Conservation (phyloP, 2,113 vertebrate species). For the Carassius gibelio region DNA sequence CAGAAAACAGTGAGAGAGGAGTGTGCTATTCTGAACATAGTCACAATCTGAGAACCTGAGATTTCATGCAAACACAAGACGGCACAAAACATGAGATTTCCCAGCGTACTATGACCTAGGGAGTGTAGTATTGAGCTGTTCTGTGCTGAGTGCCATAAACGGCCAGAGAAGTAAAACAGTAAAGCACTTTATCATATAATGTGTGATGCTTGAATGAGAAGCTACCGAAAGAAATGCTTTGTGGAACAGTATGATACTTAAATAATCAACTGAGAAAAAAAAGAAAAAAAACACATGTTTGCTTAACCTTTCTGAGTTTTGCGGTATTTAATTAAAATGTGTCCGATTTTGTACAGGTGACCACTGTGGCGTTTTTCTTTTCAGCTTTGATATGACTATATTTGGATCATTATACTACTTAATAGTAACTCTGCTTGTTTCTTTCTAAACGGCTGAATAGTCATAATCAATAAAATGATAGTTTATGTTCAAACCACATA, state of each 20-base stretch:
- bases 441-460: too few species aligned
- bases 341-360: slow-evolving; percentile 63
- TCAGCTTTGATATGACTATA: neutral
- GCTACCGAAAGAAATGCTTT: slow-evolving; percentile 57
- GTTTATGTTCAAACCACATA: too few species aligned
- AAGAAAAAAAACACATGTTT: slow-evolving; percentile 65
- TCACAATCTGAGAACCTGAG: too few species aligned
- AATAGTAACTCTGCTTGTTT: too few species aligned
- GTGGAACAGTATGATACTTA: slow-evolving; percentile 62
- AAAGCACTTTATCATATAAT: slow-evolving; percentile 77
- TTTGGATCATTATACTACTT: neutral
- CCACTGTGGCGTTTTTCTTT: slow-evolving; percentile 40
- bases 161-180: slow-evolving; percentile 47
- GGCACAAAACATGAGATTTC: too few species aligned
- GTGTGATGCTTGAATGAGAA: slow-evolving; percentile 63
- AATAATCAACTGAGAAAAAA: slow-evolving; percentile 64
- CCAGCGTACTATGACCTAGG: too few species aligned
- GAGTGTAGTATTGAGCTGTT: too few species aligned
- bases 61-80: too few species aligned
- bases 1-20: too few species aligned
- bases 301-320: slow-evolving; percentile 57
- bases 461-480: too few species aligned
- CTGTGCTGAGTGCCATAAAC: too few species aligned
- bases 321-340: slow-evolving; percentile 70
- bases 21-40: too few species aligned